These are phyloP conservation scores for Xenopus tropicalis DNA, from an alignment of 2,113 vertebrate species.

Conservation along the genomic window UCB_Xtro_10.0 CM004445.2:135123001-135123500, in stretches of 20 bases:
- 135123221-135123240: constrained; percentile 87
- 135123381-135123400: background rate
- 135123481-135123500: no score
- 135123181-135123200: no score
- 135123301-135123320: constrained; percentile 83
- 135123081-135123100: background rate
- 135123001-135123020: background rate
- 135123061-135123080: no score
- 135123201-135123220: background rate
- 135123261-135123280: constrained; percentile 86
- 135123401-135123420: no score
- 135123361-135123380: constrained; percentile 61
- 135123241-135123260: constrained; percentile 83
- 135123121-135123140: no score
- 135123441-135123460: no score
- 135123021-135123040: no score
- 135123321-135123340: constrained; percentile 85
- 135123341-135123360: constrained; percentile 90
- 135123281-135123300: constrained; percentile 75
- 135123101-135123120: background rate
- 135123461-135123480: no score
- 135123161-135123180: no score
- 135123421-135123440: no score
- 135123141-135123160: no score
- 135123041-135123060: background rate